Conservation (phyloP, 1,140 invertebrate genomes). For the Bathynomus jamesi region DNA sequence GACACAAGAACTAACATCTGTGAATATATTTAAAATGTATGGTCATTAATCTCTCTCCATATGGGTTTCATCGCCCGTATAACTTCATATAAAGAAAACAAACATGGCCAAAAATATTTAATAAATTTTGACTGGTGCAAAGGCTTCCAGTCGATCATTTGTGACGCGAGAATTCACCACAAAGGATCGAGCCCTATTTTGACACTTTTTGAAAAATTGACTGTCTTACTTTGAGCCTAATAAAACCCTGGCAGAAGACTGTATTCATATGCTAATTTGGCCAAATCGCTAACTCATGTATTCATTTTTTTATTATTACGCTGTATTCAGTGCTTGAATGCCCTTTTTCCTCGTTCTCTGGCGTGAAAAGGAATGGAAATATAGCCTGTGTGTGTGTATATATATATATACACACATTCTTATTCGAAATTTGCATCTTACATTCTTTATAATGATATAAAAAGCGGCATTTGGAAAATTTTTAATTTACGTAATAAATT, state of each 20-base stretch:
- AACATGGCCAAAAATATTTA: not conserved
- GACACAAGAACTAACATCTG: too few species aligned
- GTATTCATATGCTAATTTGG: not conserved
- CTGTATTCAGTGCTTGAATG: not conserved
- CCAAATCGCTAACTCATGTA: not conserved
- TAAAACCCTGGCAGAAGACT: not conserved
- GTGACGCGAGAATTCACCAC: not conserved
- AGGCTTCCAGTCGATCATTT: not conserved
- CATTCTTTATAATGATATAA: too few species aligned
- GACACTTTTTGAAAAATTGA: not conserved
- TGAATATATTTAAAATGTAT: too few species aligned
- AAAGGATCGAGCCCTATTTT: not conserved
- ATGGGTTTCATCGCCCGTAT: not conserved
- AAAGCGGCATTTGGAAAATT: too few species aligned
- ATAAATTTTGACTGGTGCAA: not conserved
- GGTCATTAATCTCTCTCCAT: too few species aligned
- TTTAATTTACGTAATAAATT: too few species aligned
- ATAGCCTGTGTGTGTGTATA: too few species aligned
- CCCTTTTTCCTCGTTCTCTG: not conserved
- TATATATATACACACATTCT: too few species aligned
- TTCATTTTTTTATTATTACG: not conserved
- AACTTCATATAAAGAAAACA: conserved; percentile 1
- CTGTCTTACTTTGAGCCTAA: not conserved
- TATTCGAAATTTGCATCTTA: too few species aligned
- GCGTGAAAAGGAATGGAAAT: not conserved